Evolutionary conservation across 2,113 vertebrate species (phyloP).

Genomic region (Semnopithecus entellus): DNA sequence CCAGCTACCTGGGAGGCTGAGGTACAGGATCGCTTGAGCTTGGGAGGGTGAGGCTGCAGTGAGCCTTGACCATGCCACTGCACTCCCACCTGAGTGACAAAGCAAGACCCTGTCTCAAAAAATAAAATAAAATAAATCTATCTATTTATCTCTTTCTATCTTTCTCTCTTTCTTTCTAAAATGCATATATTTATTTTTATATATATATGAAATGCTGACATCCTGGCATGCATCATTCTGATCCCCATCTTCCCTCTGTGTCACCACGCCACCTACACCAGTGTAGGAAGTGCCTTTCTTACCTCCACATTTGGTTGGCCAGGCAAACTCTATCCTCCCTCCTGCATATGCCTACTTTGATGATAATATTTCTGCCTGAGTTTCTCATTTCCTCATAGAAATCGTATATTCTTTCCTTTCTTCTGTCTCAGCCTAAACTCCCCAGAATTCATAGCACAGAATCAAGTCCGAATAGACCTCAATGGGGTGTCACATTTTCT

Average conservation of each 20-base stretch:
- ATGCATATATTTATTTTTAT: background rate
- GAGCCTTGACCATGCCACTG: background rate
- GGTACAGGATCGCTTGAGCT: background rate
- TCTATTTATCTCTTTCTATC: background rate
- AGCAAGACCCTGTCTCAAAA: background rate
- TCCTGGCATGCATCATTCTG: background rate
- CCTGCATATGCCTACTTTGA: background rate
- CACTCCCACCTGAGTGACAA: background rate
- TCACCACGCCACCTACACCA: background rate
- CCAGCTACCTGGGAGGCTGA: background rate
- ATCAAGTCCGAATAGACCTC: background rate
- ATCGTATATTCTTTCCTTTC: background rate
- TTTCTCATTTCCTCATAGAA: background rate
- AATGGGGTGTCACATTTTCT: background rate
- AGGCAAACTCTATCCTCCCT: background rate
- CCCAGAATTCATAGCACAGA: background rate
- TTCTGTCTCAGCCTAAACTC: background rate
- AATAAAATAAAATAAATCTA: background rate
- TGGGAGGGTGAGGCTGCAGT: background rate
- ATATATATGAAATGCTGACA: background rate
- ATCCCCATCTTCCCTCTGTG: fast-evolving
- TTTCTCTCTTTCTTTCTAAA: background rate
- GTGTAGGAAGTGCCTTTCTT: background rate
- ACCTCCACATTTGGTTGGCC: background rate
- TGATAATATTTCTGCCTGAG: background rate